These are phyloP conservation scores for Drosophila bunnanda DNA, from an alignment of 2,888 invertebrate species.

Conservation along the genomic window DNA sequence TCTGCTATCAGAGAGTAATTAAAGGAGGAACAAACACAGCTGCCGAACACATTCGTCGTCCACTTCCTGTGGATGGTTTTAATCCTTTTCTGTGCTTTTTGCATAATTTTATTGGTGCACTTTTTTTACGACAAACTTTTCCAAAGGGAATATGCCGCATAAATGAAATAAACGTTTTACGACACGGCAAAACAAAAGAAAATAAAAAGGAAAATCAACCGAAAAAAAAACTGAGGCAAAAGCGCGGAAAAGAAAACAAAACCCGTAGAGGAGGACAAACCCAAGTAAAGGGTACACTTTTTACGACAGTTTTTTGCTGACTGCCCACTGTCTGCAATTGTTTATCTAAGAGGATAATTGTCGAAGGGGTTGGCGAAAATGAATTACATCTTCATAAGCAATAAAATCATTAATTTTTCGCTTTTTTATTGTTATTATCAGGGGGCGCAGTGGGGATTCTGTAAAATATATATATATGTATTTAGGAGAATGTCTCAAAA, in stretches of 20 bases:
- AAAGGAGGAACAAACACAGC: slow-evolving; percentile 68
- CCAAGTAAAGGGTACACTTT: slow-evolving; percentile 17
- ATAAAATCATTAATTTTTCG: slow-evolving; percentile 76
- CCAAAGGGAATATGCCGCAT: slow-evolving; percentile 76
- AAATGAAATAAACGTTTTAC: slow-evolving; percentile 80
- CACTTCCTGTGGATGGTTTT: slow-evolving; percentile 66
- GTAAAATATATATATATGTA: slow-evolving; percentile 2
- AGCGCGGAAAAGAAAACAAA: slow-evolving; percentile 73
- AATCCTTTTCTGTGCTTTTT: slow-evolving; percentile 67
- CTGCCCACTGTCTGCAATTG: slow-evolving; percentile 58
- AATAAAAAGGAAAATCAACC: slow-evolving; percentile 43
- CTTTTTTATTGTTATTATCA: slow-evolving; percentile 59
- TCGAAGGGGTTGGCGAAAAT: slow-evolving; percentile 70
- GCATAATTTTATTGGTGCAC: slow-evolving; percentile 72
- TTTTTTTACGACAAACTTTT: slow-evolving; percentile 64
- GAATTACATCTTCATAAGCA: slow-evolving; percentile 79
- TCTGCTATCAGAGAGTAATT: slow-evolving; percentile 66
- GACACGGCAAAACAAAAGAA: slow-evolving; percentile 51
- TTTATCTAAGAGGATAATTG: slow-evolving; percentile 78
- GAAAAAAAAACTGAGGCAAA: slow-evolving; percentile 60
- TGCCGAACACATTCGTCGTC: slow-evolving; percentile 27
- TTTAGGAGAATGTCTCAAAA: slow-evolving; percentile 41
- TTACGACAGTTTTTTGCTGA: slow-evolving; percentile 68
- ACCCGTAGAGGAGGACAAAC: slow-evolving; percentile 27
- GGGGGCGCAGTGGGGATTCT: slow-evolving; percentile 35